Evolutionary conservation across 1,140 invertebrate genomes (phyloP).

Genomic region (Arion vulgaris): DNA sequence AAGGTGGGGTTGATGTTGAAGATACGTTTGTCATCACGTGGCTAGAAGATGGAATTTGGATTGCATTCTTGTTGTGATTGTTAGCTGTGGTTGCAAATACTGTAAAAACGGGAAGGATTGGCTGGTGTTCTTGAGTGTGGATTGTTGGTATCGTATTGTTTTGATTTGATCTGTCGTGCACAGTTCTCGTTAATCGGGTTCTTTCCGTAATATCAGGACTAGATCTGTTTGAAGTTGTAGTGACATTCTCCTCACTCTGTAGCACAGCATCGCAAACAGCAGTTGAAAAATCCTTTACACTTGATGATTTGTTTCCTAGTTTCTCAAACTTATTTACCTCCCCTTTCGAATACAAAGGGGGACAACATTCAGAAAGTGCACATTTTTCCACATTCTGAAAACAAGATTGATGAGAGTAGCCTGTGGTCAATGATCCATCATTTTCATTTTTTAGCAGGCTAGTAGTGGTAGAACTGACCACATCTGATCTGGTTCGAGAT

Average conservation of each 20-base stretch:
- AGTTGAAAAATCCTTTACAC: not conserved
- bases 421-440: not conserved
- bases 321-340: not conserved
- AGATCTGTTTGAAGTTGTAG: not conserved
- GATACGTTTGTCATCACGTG: no score
- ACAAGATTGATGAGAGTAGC: not conserved
- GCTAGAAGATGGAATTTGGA: no score
- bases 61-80: not conserved
- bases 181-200: no score
- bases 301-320: not conserved
- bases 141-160: no score
- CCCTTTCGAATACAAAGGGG: not conserved
- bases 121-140: no score
- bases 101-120: not conserved
- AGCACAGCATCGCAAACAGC: not conserved
- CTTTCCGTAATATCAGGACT: not conserved
- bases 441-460: not conserved
- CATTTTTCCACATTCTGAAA: not conserved
- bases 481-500: slow-evolving; percentile 21
- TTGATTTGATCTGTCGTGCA: no score
- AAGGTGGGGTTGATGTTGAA: no score
- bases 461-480: slow-evolving; percentile 19
- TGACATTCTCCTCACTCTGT: not conserved
- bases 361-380: not conserved
- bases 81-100: not conserved